Base-by-base conservation (phyloP, 2,888 invertebrate species). In the Suillia variegata region DNA sequence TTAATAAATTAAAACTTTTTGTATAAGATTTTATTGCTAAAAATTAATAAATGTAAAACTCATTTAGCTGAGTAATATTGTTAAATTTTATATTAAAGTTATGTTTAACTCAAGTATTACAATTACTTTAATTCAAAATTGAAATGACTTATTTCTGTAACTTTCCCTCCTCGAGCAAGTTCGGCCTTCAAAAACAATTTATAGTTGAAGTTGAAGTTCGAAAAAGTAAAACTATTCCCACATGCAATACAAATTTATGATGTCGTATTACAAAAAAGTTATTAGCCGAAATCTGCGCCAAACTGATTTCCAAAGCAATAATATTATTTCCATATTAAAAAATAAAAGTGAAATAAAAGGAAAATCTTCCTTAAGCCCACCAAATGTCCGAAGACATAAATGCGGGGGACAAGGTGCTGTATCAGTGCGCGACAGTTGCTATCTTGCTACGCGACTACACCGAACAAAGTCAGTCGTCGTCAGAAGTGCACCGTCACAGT, bases 271-370 rank as follows among this genome's bases (percentile, higher is more conserved):
- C 38, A n/a, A 10, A n/a, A 38, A n/a, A 4, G n/a, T 4, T 13
- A 38, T 38, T 38, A 38, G 38, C 38, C 38, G 13, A 26, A 26
- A 38, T 38, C 38, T 38, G 13, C 10, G 38, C 10, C 13, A 13
- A 38, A 18, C 17, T 20, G 13, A 45, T 45, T 18, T 17, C 20
- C 45, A 17, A 4, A 13, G 20, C 45, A 45, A 45, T 45, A 45
- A 45, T 18, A 45, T 45, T 18, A 45, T 45, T 45, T 45, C 18
- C 45, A n/a, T n/a, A n/a, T n/a, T n/a, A n/a, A n/a, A n/a, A n/a
- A n/a, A n/a, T n/a, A 45, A 20, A 5, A 45, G 20, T 5, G 20
- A 4, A 20, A 38, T 4, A 38, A 38, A 18, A 3, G 3, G 45
- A 17, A 20, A 20, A 18, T 8, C 38, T 38, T 38, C 13, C 38